phyloP scores from a whole-genome alignment of 2,888 invertebrate species.

The Clusia tigrina region DNA sequence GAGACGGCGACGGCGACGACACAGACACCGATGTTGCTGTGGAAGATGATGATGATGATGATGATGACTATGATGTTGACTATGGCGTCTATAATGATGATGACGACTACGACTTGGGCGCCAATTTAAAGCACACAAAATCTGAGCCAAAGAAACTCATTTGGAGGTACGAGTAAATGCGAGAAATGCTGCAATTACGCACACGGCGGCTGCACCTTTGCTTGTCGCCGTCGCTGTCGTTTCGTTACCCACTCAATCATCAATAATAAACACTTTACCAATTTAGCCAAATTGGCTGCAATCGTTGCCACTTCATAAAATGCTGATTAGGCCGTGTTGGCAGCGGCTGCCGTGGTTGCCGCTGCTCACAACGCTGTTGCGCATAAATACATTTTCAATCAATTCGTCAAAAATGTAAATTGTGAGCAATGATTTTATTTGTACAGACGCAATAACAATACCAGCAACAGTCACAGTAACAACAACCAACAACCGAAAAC shows the following conservation, averaged over 20 bases:
- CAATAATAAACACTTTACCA: slow-evolving; percentile 4
- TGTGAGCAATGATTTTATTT: background rate
- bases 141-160: too few species aligned
- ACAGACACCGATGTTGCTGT: background rate
- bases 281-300: background rate
- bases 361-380: background rate
- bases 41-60: background rate
- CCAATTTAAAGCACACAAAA: background rate
- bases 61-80: too few species aligned
- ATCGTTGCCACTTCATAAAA: slow-evolving; percentile 4
- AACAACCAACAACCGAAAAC: slow-evolving; percentile 11
- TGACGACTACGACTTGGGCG: too few species aligned
- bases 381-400: background rate
- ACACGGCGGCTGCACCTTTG: background rate
- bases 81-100: too few species aligned
- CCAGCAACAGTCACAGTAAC: slow-evolving; percentile 17
- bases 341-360: background rate
- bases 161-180: too few species aligned
- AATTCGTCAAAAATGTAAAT: background rate
- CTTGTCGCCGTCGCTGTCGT: background rate
- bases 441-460: slow-evolving; percentile 7
- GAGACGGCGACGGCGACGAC: background rate
- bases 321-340: background rate
- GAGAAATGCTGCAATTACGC: background rate
- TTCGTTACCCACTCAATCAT: background rate